phyloP scores from a whole-genome alignment of 2,113 vertebrate genomes.

The Sminthopsis crassicaudata region DNA sequence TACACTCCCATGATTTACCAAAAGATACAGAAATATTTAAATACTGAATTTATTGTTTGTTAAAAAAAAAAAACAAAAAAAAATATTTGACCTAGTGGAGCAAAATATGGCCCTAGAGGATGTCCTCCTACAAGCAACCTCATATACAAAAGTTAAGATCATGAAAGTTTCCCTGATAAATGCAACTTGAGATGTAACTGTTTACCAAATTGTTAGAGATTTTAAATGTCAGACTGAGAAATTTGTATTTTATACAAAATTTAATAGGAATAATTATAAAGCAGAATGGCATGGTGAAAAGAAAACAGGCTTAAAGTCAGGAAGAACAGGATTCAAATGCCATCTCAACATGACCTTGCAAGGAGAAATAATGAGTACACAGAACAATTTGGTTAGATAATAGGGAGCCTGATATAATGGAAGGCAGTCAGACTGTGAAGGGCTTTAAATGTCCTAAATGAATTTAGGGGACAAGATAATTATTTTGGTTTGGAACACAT shows the following conservation, averaged over 20 bases:
- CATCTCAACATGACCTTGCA: not conserved
- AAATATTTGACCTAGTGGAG: not conserved
- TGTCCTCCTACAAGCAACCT: not conserved
- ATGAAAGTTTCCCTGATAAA: not conserved
- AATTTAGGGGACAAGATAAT: not conserved
- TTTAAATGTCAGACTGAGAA: not conserved
- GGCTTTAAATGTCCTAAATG: not conserved
- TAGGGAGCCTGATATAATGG: not conserved
- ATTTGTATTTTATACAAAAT: not conserved
- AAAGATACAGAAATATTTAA: not conserved
- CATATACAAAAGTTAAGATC: not conserved
- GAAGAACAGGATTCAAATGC: not conserved
- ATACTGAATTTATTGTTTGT: not conserved
- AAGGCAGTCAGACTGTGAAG: not conserved
- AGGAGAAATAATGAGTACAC: not conserved
- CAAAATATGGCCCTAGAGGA: not conserved
- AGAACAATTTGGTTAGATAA: not conserved
- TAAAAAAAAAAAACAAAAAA: not conserved
- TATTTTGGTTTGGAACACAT: not conserved
- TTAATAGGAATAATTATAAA: not conserved
- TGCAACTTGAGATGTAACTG: not conserved
- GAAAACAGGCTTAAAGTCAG: not conserved
- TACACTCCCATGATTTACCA: not conserved
- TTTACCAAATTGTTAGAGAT: not conserved
- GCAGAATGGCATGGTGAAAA: not conserved